Base-by-base conservation (phyloP, 2,113 vertebrate genomes). In the Carassius gibelio region DNA sequence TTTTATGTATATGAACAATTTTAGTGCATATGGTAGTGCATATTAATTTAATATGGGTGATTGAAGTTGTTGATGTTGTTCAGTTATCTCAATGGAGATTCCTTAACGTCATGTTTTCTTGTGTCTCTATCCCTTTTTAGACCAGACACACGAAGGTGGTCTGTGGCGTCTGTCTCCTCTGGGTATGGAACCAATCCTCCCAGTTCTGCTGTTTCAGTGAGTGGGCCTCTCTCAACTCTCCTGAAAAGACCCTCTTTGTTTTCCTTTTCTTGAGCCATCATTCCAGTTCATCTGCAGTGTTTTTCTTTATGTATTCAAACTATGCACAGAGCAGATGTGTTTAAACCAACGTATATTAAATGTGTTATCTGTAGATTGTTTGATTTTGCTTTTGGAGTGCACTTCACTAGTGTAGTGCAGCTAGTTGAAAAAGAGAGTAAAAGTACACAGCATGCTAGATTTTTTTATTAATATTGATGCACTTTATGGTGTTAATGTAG, bases 181-280 rank as follows among this genome's bases (percentile, higher is more conserved):
- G 98, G 98, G 92, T 99, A 99, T 93, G 97, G 98, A 87, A 99
- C 97, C 89, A 99, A 97, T 86, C 97, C 97, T 0, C 97, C 97
- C 91, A 98, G 97, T 91, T 98, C 98, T 89, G 97, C 97, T 0
- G 94, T 99, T 81, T 99, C 97, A 91, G 98, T 99, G 95, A 96
- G 38, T 30, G 81, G 21, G 42, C 17, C 76, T 10, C 76, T 30
- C 36, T 74, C 48, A 83, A 4, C 72, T 57, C 38, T 83, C 59
- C 21, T 72, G 19, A 74, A 83, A 71, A 72, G 30, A 78, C 14
- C 1, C 38, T 62, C 75, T 62, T 79, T 80, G 59, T 80, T 80
- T 80, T 80, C n/a, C 38, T 81, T 48, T 64, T 45, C 57, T 62
- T 62, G n/a, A 61, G 36, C 77, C 30, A 64, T 61, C 34, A 62